A percentile compares a stretch with the other conserved stretches of the same genome.
These are phyloP conservation scores for Malthinus seriepunctatus DNA, from an alignment of 2,888 invertebrate genomes.

Conservation along the genomic window DNA sequence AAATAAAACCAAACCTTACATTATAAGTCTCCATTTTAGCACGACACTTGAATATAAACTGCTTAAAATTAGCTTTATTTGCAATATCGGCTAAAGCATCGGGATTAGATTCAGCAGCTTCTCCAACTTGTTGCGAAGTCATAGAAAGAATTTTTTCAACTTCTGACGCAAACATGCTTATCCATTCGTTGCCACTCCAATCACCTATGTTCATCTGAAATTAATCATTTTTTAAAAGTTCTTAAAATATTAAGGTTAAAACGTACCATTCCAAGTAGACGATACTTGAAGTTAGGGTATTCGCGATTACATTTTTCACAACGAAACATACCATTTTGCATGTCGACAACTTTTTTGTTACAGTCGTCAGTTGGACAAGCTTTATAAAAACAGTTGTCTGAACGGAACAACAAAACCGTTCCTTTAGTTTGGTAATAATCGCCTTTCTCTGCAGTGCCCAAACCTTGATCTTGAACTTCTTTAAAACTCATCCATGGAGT, in stretches of 20 bases:
- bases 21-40: conserved; percentile 78
- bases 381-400: conserved; percentile 87
- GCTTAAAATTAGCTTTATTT: conserved; percentile 75
- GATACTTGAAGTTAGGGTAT: conserved; percentile 82
- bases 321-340: conserved; percentile 82
- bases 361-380: conserved; percentile 89
- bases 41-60: conserved; percentile 80
- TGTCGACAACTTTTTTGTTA: conserved; percentile 93
- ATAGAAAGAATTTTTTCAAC: conserved; percentile 77
- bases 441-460: conserved; percentile 76
- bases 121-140: conserved; percentile 76
- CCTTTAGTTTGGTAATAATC: conserved; percentile 83
- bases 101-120: conserved; percentile 69
- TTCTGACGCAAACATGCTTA: conserved; percentile 85
- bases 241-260: background rate
- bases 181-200: conserved; percentile 85
- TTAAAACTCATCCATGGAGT: conserved; percentile 76
- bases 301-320: conserved; percentile 95
- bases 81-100: conserved; percentile 70
- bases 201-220: conserved; percentile 83
- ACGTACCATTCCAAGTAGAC: conserved; percentile 79
- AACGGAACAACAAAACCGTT: conserved; percentile 74
- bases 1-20: no score
- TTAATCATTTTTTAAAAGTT: conserved; percentile 21
- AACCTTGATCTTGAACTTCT: conserved; percentile 71